phyloP scores from a whole-genome alignment of 2,113 vertebrate genomes.

The Tyrannus savana region DNA sequence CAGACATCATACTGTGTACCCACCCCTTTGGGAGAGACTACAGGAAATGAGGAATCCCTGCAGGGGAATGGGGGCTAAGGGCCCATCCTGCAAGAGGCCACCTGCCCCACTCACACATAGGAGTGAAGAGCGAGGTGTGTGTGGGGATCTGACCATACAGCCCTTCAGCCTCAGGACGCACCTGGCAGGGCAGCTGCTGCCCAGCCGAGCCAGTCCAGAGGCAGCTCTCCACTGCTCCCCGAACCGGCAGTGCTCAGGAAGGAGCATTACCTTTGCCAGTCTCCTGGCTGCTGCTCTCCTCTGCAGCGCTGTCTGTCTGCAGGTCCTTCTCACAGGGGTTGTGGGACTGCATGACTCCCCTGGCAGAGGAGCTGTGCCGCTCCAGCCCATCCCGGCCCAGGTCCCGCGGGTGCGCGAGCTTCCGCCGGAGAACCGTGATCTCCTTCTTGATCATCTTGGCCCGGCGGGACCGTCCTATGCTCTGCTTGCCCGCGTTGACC shows the following conservation, averaged over 20 bases:
- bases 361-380: constrained; percentile 71
- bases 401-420: constrained; percentile 91
- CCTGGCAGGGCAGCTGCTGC: not conserved
- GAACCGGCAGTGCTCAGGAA: not conserved
- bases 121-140: rapidly evolving
- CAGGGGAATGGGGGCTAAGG: not conserved
- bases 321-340: constrained; percentile 82
- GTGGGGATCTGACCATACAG: not conserved
- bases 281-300: constrained; percentile 98
- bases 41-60: rapidly evolving
- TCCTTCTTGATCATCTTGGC: constrained; percentile 97
- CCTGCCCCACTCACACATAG: not conserved
- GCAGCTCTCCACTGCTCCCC: not conserved
- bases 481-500: constrained; percentile 90
- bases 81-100: not conserved
- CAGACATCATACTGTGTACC: rapidly evolving
- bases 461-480: constrained; percentile 88
- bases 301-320: constrained; percentile 90
- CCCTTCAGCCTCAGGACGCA: not conserved
- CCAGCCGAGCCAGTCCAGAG: not conserved
- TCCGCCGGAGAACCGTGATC: constrained; percentile 91
- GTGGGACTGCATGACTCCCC: constrained; percentile 76
- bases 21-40: not conserved
- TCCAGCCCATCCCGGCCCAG: constrained; percentile 76
- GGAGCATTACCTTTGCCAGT: constrained; percentile 83